Base-by-base conservation (phyloP, 2,888 invertebrate species). In the Cerastoderma edule region DNA sequence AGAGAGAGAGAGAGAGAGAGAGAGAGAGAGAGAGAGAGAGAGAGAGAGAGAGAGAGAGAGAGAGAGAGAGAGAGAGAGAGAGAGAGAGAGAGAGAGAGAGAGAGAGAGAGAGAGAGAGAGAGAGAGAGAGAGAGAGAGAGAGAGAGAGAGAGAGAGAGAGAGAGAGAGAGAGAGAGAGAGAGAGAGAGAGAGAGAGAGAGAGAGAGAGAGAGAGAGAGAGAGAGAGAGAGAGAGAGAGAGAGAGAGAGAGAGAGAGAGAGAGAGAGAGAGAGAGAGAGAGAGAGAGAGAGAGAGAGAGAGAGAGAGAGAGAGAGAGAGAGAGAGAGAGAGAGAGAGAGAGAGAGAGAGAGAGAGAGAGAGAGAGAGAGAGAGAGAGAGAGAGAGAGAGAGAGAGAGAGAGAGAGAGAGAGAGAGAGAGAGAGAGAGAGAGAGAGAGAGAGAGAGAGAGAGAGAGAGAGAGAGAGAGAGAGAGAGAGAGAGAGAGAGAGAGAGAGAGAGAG, bases 81-180 rank as follows among this genome's bases (percentile, higher is more conserved):
- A 39, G 39, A 39, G 39, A 39, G 10, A 39, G 39, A 39, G 10
- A 39, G 39, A 39, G 10, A 39, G 39, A 39, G 39, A 39, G 10
- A 39, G 39, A 39, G 39, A 39, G 39, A 39, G 39, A 39, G 10
- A 39, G 39, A 39, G 10, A 39, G 39, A 39, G 10, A 39, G 10
- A 39, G 39, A 39, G 39, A 39, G 39, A 39, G 39, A 39, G 10
- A 39, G 39, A 39, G 10, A 39, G 39, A 39, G 10, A 39, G 10
- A 39, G 39, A 39, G 39, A 16, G 16, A 39, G 16, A 39, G 39
- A 39, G 39, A 39, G 8, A 39, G 16, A 39, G 39, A 39, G 39
- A 39, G 39, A 39, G 39, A 39, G 39, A 39, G 39, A 39, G 39
- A 39, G 39, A 39, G 39, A 39, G 39, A 39, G 39, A 39, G 39